Percentiles rank a stretch among this genome's conserved stretches.
Evolutionary conservation across 2,888 invertebrate species (phyloP).

Genomic region (Pammene aurita): DNA sequence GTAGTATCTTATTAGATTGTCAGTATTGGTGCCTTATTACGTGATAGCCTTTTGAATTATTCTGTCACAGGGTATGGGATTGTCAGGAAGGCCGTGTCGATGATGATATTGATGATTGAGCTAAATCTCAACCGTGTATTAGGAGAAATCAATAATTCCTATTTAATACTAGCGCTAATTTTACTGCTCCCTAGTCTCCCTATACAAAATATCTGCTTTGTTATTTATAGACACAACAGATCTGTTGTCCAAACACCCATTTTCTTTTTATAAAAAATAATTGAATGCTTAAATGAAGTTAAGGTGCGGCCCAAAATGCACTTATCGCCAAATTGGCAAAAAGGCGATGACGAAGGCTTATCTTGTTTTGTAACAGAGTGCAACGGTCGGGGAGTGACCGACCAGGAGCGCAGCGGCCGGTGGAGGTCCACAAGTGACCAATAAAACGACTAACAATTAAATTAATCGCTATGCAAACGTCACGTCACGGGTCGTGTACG

Average conservation of each 20-base stretch:
- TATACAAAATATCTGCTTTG: too few species aligned
- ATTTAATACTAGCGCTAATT: constrained; percentile 12
- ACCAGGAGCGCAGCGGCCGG: constrained; percentile 64
- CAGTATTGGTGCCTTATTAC: background rate
- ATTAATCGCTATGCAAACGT: constrained; percentile 64
- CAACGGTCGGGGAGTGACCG: constrained; percentile 72
- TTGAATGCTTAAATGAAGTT: constrained; percentile 72
- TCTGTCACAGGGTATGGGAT: too few species aligned
- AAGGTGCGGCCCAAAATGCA: constrained; percentile 63
- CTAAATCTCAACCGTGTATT: constrained; percentile 10
- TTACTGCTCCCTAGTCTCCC: too few species aligned
- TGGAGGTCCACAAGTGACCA: constrained; percentile 57
- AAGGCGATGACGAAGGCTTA: constrained; percentile 67
- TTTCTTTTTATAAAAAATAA: constrained; percentile 69
- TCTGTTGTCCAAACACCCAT: constrained; percentile 53
- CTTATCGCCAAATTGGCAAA: constrained; percentile 70
- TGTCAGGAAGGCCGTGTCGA: background rate
- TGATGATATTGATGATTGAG: constrained; percentile 9
- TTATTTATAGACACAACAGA: constrained; percentile 54
- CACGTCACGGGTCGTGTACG: constrained; percentile 47
- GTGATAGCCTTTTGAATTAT: too few species aligned
- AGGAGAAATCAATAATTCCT: constrained; percentile 11
- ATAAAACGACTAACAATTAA: constrained; percentile 68
- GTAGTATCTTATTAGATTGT: constrained; percentile 51
- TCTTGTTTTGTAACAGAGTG: constrained; percentile 76